phyloP scores from a whole-genome alignment of 2,113 vertebrate genomes.

The Callospermophilus lateralis region DNA sequence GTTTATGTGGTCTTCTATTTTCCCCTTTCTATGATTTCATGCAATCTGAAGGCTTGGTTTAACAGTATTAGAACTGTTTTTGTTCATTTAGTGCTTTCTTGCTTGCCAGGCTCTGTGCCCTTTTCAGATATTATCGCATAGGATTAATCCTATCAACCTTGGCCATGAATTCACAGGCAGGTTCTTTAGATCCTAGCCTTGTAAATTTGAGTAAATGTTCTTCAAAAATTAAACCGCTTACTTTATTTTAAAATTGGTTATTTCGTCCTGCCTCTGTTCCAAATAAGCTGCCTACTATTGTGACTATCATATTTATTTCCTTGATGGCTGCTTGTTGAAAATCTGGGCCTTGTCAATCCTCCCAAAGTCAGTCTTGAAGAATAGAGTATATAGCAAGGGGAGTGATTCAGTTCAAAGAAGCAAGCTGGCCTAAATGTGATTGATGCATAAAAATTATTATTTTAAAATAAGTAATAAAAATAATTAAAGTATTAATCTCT shows the following conservation, averaged over 20 bases:
- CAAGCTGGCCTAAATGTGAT: background rate
- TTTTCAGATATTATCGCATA: background rate
- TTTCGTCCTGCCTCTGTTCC: background rate
- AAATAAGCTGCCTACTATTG: background rate
- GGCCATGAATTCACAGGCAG: background rate
- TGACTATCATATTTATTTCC: background rate
- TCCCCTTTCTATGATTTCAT: background rate
- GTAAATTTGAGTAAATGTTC: background rate
- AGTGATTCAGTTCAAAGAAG: background rate
- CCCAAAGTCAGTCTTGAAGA: background rate
- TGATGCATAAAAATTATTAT: background rate
- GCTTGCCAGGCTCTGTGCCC: background rate
- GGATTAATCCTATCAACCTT: background rate
- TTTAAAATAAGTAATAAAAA: background rate
- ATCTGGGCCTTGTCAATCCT: background rate
- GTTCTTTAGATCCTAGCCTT: background rate
- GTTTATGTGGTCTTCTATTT: background rate
- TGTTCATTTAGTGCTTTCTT: background rate
- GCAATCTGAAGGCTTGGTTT: background rate
- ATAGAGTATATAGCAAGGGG: background rate
- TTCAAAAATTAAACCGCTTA: background rate
- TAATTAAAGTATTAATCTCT: slow-evolving; percentile 35
- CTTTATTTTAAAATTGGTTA: slow-evolving; percentile 7
- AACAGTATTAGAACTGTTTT: background rate
- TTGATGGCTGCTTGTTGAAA: background rate